Base-by-base conservation (phyloP, 2,888 invertebrate species). In the Rhaphigaster nebulosa region DNA sequence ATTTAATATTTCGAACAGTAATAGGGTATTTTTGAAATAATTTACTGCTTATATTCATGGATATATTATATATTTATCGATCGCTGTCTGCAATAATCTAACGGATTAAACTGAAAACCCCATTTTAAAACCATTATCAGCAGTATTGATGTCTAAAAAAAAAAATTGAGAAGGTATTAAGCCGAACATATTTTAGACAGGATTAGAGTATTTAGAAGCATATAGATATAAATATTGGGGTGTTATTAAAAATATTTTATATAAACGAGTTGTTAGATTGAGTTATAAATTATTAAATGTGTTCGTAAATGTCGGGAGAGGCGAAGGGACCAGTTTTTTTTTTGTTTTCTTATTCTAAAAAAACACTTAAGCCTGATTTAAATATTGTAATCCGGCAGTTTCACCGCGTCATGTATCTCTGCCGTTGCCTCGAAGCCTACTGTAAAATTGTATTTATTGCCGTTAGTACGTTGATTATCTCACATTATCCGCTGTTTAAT, bases 251-350 rank as follows among this genome's bases (percentile, higher is more conserved):
- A 38, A 76, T 38, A 38, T 76, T 76, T 38, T 26, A 26, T 84
- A 45, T 45, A 50, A 84, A 84, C 45, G 45, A n/a, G 41, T n/a
- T n/a, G 20, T 84, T 84, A 50, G 26, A 84, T 45, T 84, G 84
- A 84, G 84, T 84, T 45, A 84, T 84, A 84, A 50, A 45, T 84
- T 84, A 84, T 45, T 84, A 84, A 80, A n/a, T 45, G n/a, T 45
- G 45, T 84, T 41, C 84, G 15, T 45, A 45, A 45, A 84, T 8
- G 45, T 45, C 45, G 15, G n/a, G 15, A 50, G 26, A 84, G n/a
- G 26, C 15, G n/a, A 23, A 84, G 45, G 45, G 45, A 50, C 84
- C 50, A 50, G 45, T 26, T 84, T 45, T 84, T 45, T 84, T 84
- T 84, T 45, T 20, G 45, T 26, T 84, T 45, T 84, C n/a, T 84